A percentile compares a stretch with the other conserved stretches of the same genome.
These are phyloP conservation scores for Listronotus oregonensis DNA, from an alignment of 1,140 invertebrate genomes.

Conservation along the genomic window DNA sequence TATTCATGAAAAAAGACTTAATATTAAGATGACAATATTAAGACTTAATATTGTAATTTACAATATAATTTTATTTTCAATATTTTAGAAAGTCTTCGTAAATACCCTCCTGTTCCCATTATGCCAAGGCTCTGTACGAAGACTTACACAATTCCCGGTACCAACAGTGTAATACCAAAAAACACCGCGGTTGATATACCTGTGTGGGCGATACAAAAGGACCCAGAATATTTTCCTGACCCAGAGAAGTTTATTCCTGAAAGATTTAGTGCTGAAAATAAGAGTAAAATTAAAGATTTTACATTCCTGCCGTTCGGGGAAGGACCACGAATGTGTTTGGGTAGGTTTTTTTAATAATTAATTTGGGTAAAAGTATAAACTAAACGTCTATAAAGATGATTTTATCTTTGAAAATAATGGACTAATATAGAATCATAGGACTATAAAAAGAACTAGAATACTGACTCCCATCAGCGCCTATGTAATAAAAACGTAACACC, in stretches of 20 bases:
- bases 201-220: constrained; percentile 56
- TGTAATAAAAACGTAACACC: too few species aligned
- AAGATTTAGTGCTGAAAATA: constrained; percentile 62
- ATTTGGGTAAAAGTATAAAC: too few species aligned
- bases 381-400: too few species aligned
- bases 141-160: constrained; percentile 59
- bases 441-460: too few species aligned
- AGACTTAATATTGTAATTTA: too few species aligned
- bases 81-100: constrained; percentile 61
- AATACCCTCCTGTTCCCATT: constrained; percentile 62
- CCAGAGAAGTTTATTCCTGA: constrained; percentile 69
- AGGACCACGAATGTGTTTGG: constrained; percentile 69
- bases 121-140: constrained; percentile 59
- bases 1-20: too few species aligned
- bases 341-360: too few species aligned
- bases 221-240: constrained; percentile 64
- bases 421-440: too few species aligned
- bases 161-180: constrained; percentile 55
- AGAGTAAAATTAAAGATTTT: constrained; percentile 47
- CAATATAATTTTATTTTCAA: not conserved
- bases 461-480: too few species aligned
- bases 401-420: too few species aligned
- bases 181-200: constrained; percentile 58
- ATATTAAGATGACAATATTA: too few species aligned
- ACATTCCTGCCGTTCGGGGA: constrained; percentile 71